Conservation (phyloP, 2,888 invertebrate genomes). For the Hedychridium roseum region DNA sequence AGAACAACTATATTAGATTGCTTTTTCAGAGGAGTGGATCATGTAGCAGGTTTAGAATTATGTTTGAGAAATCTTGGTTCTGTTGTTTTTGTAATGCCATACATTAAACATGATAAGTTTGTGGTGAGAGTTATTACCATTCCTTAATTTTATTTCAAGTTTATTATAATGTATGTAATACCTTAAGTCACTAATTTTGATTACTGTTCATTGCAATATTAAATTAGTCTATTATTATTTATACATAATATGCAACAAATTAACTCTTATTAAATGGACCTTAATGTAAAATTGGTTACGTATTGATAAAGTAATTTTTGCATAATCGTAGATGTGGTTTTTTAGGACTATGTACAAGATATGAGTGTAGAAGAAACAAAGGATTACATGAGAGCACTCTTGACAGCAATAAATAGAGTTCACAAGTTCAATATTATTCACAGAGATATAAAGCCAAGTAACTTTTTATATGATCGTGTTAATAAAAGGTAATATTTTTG, state of each 20-base stretch:
- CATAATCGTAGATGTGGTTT: conserved; percentile 11
- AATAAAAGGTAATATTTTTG: conserved; percentile 70
- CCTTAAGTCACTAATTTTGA: too few species aligned
- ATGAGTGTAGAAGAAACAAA: conserved; percentile 77
- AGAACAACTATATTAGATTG: conserved; percentile 8
- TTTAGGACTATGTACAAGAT: conserved; percentile 76
- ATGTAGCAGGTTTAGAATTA: conserved; percentile 82
- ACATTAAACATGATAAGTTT: conserved; percentile 83
- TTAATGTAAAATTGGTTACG: too few species aligned
- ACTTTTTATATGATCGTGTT: conserved; percentile 84
- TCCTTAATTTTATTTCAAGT: too few species aligned
- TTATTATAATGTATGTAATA: too few species aligned
- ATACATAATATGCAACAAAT: too few species aligned
- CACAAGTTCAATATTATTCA: conserved; percentile 88
- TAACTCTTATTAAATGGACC: conserved; percentile 32
- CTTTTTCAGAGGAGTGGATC: conserved; percentile 75
- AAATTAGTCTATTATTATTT: too few species aligned
- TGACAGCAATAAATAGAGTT: conserved; percentile 80
- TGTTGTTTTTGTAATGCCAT: conserved; percentile 90
- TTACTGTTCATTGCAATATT: too few species aligned
- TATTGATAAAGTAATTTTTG: conserved; percentile 4
- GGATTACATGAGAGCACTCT: conserved; percentile 81
- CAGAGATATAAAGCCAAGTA: conserved; percentile 90
- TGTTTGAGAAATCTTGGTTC: conserved; percentile 81
- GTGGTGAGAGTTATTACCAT: too few species aligned